These are phyloP conservation scores for Drosophila silvestris DNA, from an alignment of 2,888 invertebrate species.

Conservation along the genomic window DNA sequence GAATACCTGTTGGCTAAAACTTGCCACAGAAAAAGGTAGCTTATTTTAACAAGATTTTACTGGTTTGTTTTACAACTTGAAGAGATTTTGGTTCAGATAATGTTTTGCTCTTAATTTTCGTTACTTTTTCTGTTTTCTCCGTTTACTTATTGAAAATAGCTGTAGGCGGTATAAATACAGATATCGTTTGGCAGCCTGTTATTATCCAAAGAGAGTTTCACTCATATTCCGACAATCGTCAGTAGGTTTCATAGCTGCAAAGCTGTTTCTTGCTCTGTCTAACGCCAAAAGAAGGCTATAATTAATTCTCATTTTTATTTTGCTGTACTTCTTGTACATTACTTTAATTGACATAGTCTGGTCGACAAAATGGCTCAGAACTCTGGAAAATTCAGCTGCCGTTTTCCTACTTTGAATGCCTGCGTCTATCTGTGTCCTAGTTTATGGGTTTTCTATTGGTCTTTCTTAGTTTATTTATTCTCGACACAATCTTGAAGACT, in stretches of 20 bases:
- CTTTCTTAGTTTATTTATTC: too few species aligned
- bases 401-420: too few species aligned
- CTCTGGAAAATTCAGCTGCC: too few species aligned
- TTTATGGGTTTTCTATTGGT: too few species aligned
- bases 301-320: too few species aligned
- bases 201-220: neutral
- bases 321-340: too few species aligned
- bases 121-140: neutral
- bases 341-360: too few species aligned
- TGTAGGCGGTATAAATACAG: neutral
- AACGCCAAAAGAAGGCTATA: too few species aligned
- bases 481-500: too few species aligned
- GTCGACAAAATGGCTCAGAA: too few species aligned
- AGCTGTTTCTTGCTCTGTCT: too few species aligned
- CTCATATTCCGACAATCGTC: neutral
- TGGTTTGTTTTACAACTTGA: neutral
- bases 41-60: neutral
- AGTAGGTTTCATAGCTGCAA: neutral
- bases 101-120: neutral
- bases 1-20: neutral
- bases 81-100: neutral
- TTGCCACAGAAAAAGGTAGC: neutral
- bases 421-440: too few species aligned
- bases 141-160: neutral
- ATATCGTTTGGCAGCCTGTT: neutral